Evolutionary conservation across 2,113 vertebrate species (phyloP), one percentile per base, ranked within the genome.

Genomic region (Actenoides lindsayi): DNA sequence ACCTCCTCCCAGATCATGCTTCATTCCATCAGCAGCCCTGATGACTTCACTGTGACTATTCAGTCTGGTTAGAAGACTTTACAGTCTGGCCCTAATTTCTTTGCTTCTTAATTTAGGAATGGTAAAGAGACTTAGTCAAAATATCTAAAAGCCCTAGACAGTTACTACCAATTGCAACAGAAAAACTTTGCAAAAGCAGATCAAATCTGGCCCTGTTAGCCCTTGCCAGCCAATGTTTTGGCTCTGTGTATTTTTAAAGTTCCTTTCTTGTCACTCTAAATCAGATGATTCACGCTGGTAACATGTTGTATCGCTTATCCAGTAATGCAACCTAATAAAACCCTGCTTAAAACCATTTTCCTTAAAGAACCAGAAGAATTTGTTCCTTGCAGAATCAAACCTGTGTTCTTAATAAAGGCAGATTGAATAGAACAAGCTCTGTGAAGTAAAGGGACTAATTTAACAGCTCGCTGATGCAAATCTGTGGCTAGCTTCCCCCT

Each of bases 241-340:
- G 96, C 96, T 97, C 87, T 90, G 94, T 75, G 80, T 95, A 28
- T 77, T 97, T 95, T 96, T 82, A 33, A 92, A 86, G 94, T 93
- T 96, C 90, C 87, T 97, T 97, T 96, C 91, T 92, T 95, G 97
- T 98, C 98, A 96, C 96, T 97, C 94, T 88, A 69, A 63, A 95
- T 96, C 81, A 90, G 96, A 96, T 97, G 98, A 97, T 97, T 97
- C 97, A 95, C 82, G 83, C 97, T 94, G 96, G 93, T 96, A 97
- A 98, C 97, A 97, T 95, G 97, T 86, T 98, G 97, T 96, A 97
- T 97, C 92, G 60, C 96, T 98, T 98, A 97, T 79, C 89, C 96
- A 90, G 95, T 91, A 96, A 97, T 63, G 94, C 95, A 92, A 93
- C 93, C 91, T 97, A 92, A 96, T 97, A 96, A 96, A 93, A 91